phyloP scores from a whole-genome alignment of 2,888 invertebrate species.

The Tillus elongatus region DNA sequence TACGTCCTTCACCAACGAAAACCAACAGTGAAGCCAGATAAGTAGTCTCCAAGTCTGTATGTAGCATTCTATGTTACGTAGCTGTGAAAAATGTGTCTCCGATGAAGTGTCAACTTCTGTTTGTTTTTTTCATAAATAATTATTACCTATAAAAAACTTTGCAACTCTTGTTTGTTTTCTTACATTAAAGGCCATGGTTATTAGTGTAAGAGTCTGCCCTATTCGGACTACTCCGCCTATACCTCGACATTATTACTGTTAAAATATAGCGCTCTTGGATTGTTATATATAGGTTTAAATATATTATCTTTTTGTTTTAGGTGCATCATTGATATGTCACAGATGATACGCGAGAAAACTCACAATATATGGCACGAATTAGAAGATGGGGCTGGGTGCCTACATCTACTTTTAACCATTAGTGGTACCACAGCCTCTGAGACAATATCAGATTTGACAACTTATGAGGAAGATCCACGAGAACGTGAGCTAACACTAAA shows the following conservation, averaged over 20 bases:
- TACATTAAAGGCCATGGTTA: no score
- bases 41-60: no score
- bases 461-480: constrained; percentile 70
- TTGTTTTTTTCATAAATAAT: no score
- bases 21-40: no score
- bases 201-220: no score
- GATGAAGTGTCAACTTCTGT: no score
- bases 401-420: constrained; percentile 85
- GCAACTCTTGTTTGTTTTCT: no score
- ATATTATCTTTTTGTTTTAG: constrained; percentile 44
- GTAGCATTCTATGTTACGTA: no score
- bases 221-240: no score
- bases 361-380: constrained; percentile 82
- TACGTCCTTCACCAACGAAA: no score
- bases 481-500: constrained; percentile 55
- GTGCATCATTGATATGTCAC: constrained; percentile 74
- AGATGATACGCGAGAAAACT: constrained; percentile 80
- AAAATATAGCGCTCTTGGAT: constrained; percentile 7
- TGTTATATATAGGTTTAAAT: neutral
- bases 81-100: no score
- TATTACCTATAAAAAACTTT: no score
- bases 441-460: constrained; percentile 83
- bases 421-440: constrained; percentile 91
- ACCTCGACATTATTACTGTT: constrained; percentile 6
- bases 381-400: constrained; percentile 79